Percentiles rank a stretch among this genome's conserved stretches.
Conservation (phyloP, 2,113 vertebrate species). For the Hemichromis elongatus region DNA sequence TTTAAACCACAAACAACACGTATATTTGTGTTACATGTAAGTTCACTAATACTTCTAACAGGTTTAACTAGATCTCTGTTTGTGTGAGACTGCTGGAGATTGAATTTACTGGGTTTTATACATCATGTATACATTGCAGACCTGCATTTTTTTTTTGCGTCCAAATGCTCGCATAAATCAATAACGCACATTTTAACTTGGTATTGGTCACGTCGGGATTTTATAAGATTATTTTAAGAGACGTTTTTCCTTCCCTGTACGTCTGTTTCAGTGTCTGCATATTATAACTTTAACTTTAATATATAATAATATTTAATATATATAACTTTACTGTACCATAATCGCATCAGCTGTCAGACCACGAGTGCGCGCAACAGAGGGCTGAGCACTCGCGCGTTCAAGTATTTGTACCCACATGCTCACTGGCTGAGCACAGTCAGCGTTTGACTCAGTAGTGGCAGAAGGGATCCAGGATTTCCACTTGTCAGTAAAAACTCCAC, state of each 20-base stretch:
- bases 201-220: background rate
- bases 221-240: background rate
- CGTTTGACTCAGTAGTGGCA: conserved; percentile 56
- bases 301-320: too few relatives aligned
- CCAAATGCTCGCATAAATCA: background rate
- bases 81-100: background rate
- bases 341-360: conserved; percentile 30
- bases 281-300: conserved; percentile 5
- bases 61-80: background rate
- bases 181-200: background rate
- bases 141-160: background rate
- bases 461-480: conserved; percentile 44
- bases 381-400: conserved; percentile 45
- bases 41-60: background rate
- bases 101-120: background rate
- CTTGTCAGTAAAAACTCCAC: conserved; percentile 53
- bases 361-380: conserved; percentile 50
- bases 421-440: conserved; percentile 54
- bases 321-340: conserved; percentile 8
- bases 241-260: background rate
- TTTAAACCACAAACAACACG: background rate
- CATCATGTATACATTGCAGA: background rate
- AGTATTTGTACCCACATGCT: conserved; percentile 49
- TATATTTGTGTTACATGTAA: background rate
- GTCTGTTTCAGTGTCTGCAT: background rate